These are phyloP conservation scores for Onychomys leucogaster DNA, from an alignment of 2,797 vertebrate genomes.

Conservation along the genomic window DNA sequence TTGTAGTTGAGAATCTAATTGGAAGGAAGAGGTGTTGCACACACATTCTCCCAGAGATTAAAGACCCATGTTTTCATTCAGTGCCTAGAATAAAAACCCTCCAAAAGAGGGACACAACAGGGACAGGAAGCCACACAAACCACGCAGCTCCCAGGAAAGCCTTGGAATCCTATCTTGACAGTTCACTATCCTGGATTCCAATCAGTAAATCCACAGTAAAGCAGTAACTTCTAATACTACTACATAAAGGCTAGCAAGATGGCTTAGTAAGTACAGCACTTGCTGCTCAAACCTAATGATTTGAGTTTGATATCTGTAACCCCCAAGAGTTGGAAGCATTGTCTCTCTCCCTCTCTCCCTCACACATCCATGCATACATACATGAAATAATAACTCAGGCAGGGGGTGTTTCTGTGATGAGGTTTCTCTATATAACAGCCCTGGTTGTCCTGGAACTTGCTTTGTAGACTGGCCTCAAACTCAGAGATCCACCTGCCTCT, in stretches of 20 bases:
- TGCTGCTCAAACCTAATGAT: not conserved
- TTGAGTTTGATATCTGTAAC: not conserved
- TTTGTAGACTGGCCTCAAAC: too few species aligned
- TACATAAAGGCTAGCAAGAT: not conserved
- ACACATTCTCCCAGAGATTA: not conserved
- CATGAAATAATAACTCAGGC: too few species aligned
- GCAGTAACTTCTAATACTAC: conserved; percentile 14
- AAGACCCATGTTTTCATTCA: not conserved
- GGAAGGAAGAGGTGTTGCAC: not conserved
- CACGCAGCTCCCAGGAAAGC: conserved; percentile 43
- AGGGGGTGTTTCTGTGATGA: too few species aligned
- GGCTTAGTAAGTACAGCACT: not conserved
- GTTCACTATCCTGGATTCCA: conserved; percentile 28
- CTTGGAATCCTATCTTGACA: conserved; percentile 44
- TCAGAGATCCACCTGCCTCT: too few species aligned
- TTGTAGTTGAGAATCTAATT: not conserved
- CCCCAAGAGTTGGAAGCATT: not conserved
- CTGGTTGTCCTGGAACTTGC: too few species aligned
- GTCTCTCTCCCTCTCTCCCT: not conserved
- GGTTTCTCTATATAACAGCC: too few species aligned
- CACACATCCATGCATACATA: too few species aligned
- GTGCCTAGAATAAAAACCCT: not conserved
- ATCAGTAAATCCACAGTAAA: conserved; percentile 16
- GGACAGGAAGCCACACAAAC: not conserved
- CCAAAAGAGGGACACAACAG: not conserved